These are phyloP conservation scores for Trogon surrucura DNA, from an alignment of 2,113 vertebrate species.

Conservation along the genomic window DNA sequence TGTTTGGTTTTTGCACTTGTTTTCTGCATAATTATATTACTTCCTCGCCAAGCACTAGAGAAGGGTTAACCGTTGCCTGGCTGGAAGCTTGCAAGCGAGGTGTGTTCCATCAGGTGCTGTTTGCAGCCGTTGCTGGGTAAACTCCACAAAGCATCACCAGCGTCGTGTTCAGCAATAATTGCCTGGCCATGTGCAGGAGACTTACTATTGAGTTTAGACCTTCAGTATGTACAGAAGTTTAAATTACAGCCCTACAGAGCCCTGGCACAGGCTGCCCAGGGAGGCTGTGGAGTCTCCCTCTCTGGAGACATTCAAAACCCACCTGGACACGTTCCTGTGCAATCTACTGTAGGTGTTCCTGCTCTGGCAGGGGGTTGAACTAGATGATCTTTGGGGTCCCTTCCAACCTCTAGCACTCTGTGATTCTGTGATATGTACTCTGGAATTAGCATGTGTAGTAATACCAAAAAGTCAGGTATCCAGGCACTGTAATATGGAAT, in stretches of 20 bases:
- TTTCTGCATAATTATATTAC: not conserved
- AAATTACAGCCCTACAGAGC: not conserved
- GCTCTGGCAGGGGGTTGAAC: no score
- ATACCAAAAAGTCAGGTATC: not conserved
- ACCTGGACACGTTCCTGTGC: no score
- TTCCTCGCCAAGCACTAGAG: not conserved
- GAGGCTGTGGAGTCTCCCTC: no score
- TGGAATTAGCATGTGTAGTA: not conserved
- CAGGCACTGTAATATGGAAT: not conserved
- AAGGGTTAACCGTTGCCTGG: not conserved
- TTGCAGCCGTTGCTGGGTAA: fast-evolving
- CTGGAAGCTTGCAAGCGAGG: not conserved
- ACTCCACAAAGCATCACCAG: not conserved
- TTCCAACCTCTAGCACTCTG: no score
- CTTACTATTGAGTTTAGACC: not conserved
- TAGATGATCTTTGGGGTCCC: no score
- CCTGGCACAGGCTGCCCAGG: no score
- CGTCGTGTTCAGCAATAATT: fast-evolving
- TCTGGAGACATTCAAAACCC: no score
- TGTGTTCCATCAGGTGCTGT: not conserved
- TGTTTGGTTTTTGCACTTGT: not conserved
- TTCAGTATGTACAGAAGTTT: not conserved
- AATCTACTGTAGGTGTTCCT: no score
- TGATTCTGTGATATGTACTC: not conserved
- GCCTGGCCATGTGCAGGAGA: not conserved